phyloP scores from a whole-genome alignment of 1,140 invertebrate species.

The Pseudoatta argentina region DNA sequence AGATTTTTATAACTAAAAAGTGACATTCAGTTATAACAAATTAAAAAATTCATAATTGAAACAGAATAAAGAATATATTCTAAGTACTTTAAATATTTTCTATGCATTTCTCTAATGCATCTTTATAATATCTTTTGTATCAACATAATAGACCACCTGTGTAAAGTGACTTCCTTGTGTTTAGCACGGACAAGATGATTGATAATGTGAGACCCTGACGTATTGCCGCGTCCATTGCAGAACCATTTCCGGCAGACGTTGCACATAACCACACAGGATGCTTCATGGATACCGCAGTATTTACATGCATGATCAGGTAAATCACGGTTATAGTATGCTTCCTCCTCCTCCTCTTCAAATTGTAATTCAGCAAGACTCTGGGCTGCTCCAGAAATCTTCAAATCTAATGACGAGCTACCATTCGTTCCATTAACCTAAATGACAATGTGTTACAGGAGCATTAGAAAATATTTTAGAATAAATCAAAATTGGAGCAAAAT shows the following conservation, averaged over 20 bases:
- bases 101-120: not conserved
- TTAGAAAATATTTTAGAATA: not conserved
- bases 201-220: constrained; percentile 99
- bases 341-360: constrained; percentile 96
- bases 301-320: constrained; percentile 98
- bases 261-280: constrained; percentile 98
- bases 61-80: not conserved
- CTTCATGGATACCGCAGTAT: constrained; percentile 99
- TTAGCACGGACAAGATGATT: constrained; percentile 99
- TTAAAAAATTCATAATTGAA: not conserved
- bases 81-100: not conserved
- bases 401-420: constrained; percentile 85
- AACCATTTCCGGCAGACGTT: constrained; percentile 99
- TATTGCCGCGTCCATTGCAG: constrained; percentile 99
- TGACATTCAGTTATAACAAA: not conserved
- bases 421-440: constrained; percentile 89
- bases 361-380: constrained; percentile 93
- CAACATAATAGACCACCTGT: constrained; percentile 87
- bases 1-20: not conserved
- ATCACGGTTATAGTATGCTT: constrained; percentile 95
- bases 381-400: constrained; percentile 90
- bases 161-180: constrained; percentile 99
- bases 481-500: not conserved
- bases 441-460: not conserved
- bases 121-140: not conserved